These are phyloP conservation scores for Lepidotrigona ventralis DNA, from an alignment of 1,140 invertebrate genomes.

Conservation along the genomic window DNA sequence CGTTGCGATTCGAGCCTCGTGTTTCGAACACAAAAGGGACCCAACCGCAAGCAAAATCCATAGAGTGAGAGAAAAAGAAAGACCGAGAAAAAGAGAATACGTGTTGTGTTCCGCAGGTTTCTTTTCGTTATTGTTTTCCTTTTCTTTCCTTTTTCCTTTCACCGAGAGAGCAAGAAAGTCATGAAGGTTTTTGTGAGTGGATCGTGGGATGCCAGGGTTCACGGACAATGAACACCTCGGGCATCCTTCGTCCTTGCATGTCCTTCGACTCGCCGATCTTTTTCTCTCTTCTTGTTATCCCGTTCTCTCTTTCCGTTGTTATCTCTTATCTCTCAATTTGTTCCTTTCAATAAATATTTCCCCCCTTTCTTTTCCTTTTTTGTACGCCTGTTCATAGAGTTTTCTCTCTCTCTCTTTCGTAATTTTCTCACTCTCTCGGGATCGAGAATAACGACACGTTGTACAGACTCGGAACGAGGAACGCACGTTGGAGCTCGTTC, in stretches of 20 bases:
- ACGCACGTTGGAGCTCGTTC: background rate
- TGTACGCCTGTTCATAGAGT: too few species aligned
- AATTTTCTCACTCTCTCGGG: too few species aligned
- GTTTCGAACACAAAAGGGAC: constrained; percentile 3
- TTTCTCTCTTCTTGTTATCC: background rate
- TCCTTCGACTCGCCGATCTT: constrained; percentile 29
- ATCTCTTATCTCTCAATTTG: background rate
- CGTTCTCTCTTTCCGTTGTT: background rate
- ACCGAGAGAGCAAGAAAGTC: constrained; percentile 30
- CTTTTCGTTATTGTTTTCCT: background rate
- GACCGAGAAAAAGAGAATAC: background rate
- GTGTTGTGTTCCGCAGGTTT: background rate
- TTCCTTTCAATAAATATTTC: background rate
- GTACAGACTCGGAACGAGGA: background rate
- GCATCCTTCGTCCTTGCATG: constrained; percentile 24
- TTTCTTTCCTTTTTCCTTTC: background rate
- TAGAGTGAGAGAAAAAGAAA: background rate
- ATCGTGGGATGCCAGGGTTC: constrained; percentile 29
- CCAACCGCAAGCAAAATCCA: constrained; percentile 13
- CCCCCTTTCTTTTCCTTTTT: background rate
- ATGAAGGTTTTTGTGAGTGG: constrained; percentile 33
- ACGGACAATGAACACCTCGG: constrained; percentile 26
- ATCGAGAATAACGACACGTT: background rate
- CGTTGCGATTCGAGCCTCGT: background rate
- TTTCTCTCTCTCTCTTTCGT: background rate